A percentile compares a stretch with the other conserved stretches of the same genome.
These are phyloP conservation scores for Micropoecilia bifurca DNA, from an alignment of 2,797 vertebrate genomes.

Conservation along the genomic window DNA sequence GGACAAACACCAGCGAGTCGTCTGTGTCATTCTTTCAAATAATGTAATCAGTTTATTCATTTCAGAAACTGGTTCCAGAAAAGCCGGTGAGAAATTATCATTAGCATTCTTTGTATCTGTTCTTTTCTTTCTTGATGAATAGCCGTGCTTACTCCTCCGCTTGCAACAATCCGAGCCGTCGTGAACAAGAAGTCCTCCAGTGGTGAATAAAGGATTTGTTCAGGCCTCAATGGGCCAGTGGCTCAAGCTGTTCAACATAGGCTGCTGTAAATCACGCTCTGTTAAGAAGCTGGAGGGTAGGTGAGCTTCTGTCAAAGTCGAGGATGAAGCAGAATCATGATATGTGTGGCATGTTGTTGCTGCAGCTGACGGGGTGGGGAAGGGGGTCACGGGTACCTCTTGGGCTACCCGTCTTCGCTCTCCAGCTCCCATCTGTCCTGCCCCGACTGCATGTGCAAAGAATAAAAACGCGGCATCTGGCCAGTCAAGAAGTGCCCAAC, in stretches of 20 bases:
- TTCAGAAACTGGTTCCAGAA: background rate
- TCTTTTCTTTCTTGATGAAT: background rate
- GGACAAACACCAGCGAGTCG: slow-evolving; percentile 4
- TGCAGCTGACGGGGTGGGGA: slow-evolving; percentile 62
- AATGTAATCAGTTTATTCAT: slow-evolving; percentile 4
- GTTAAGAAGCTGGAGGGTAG: slow-evolving; percentile 65
- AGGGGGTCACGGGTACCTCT: slow-evolving; percentile 70
- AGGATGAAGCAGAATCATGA: slow-evolving; percentile 58
- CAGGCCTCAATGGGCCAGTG: slow-evolving; percentile 45
- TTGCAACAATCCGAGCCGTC: slow-evolving; percentile 29
- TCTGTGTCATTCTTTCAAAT: slow-evolving; percentile 4
- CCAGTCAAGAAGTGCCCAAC: slow-evolving; percentile 58
- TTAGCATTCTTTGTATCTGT: background rate
- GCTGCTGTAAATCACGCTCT: slow-evolving; percentile 59
- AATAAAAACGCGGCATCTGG: slow-evolving; percentile 75
- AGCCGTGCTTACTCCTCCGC: slow-evolving; percentile 7
- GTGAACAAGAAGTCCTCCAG: slow-evolving; percentile 38
- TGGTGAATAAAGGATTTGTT: slow-evolving; percentile 43
- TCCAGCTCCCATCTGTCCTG: slow-evolving; percentile 72
- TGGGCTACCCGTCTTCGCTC: slow-evolving; percentile 58
- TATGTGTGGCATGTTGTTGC: slow-evolving; percentile 63
- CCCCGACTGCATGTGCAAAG: slow-evolving; percentile 60
- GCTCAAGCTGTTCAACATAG: slow-evolving; percentile 58
- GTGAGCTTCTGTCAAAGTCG: slow-evolving; percentile 67
- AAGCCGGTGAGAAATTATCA: background rate